A percentile compares a stretch with the other conserved stretches of the same genome.
Conservation (phyloP, 2,888 invertebrate species). For the Torymus auratus region DNA sequence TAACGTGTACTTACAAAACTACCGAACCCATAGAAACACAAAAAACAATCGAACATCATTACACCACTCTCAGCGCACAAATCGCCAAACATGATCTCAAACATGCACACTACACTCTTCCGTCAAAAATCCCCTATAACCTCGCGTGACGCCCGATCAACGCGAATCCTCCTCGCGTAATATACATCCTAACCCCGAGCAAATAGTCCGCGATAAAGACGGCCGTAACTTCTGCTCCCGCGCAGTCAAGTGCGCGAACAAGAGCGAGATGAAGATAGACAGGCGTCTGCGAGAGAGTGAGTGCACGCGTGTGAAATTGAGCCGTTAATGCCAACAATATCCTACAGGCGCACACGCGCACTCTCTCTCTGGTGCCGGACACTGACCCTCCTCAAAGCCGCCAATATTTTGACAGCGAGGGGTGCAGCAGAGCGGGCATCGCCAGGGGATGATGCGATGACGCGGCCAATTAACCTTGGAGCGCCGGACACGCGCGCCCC, state of each 20-base stretch:
- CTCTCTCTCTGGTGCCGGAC: conserved; percentile 46
- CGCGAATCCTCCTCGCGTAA: no score
- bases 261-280: conserved; percentile 56
- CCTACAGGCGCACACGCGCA: conserved; percentile 57
- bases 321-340: conserved; percentile 70
- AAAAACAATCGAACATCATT: no score
- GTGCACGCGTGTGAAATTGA: conserved; percentile 71
- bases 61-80: no score
- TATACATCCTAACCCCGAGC: neutral
- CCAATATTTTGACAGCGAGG: neutral
- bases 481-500: no score
- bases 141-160: no score
- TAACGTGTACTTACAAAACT: no score
- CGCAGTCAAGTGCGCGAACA: neutral
- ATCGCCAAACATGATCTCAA: no score
- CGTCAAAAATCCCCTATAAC: no score
- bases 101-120: no score
- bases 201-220: neutral
- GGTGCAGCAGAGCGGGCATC: conserved; percentile 53
- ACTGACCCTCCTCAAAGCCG: conserved; percentile 64
- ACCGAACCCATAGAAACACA: no score
- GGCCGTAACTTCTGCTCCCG: no score
- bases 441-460: neutral
- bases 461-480: no score
- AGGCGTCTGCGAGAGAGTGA: conserved; percentile 52